Conservation (phyloP, 1,140 invertebrate genomes). For the Megalopta genalis region DNA sequence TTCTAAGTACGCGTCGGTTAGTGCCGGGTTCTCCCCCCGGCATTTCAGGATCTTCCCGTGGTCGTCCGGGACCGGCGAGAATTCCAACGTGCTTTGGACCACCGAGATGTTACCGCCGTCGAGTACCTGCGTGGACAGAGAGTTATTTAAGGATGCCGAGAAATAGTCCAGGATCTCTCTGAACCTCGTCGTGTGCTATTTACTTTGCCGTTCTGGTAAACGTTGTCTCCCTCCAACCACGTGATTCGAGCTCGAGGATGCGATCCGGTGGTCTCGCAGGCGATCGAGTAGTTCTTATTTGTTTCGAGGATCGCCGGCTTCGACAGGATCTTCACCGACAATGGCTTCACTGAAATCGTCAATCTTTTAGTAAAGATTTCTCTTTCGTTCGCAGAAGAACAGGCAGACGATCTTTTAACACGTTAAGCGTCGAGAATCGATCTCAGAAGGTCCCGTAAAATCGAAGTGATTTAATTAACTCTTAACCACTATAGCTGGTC, state of each 20-base stretch:
- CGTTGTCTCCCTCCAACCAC: conserved; percentile 89
- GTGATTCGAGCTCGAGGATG: conserved; percentile 89
- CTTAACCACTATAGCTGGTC: too few species aligned
- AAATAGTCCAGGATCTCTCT: too few species aligned
- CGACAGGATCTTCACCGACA: conserved; percentile 86
- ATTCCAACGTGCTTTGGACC: conserved; percentile 88
- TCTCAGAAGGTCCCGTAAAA: too few species aligned
- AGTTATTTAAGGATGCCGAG: not conserved
- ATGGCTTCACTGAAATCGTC: conserved; percentile 85
- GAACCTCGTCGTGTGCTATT: conserved; percentile 41
- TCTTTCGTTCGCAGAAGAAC: too few species aligned
- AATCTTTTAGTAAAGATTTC: not conserved
- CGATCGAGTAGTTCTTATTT: conserved; percentile 87
- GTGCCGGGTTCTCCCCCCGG: conserved; percentile 89
- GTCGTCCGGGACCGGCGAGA: conserved; percentile 90
- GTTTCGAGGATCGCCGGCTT: conserved; percentile 87
- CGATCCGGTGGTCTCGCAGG: conserved; percentile 90
- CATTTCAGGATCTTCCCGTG: conserved; percentile 91
- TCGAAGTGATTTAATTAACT: too few species aligned
- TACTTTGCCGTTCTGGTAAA: conserved; percentile 87
- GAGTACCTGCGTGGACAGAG: conserved; percentile 80
- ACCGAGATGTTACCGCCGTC: conserved; percentile 84
- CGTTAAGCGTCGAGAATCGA: too few species aligned
- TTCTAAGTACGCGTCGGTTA: conserved; percentile 87
- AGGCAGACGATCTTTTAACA: too few species aligned